phyloP scores from a whole-genome alignment of 2,797 vertebrate species.

The Periparus ater region DNA sequence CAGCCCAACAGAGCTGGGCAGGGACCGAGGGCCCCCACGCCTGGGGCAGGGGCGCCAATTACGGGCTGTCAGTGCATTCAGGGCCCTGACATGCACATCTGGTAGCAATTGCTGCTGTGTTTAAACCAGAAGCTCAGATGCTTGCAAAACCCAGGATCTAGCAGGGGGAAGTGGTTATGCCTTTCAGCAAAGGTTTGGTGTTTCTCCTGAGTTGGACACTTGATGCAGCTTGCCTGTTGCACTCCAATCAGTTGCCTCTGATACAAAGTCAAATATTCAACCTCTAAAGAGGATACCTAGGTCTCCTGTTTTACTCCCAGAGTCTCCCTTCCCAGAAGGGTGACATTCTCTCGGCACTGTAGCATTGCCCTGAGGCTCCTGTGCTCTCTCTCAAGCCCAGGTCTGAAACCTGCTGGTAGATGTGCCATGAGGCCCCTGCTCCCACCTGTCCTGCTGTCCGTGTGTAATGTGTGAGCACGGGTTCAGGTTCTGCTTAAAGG shows the following conservation, averaged over 20 bases:
- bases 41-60: not conserved
- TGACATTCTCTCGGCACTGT: not conserved
- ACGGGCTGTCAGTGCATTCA: not conserved
- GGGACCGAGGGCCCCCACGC: not conserved
- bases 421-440: not conserved
- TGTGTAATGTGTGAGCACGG: not conserved
- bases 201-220: not conserved
- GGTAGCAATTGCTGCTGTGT: slow-evolving; percentile 34
- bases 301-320: not conserved
- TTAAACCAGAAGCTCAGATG: slow-evolving; percentile 23
- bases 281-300: not conserved
- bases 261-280: not conserved
- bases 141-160: not conserved
- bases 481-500: not conserved
- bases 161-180: slow-evolving; percentile 3
- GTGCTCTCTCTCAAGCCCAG: not conserved
- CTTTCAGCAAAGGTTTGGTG: not conserved
- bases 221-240: not conserved
- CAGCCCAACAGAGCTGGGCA: not conserved
- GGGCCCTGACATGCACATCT: not conserved
- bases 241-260: not conserved
- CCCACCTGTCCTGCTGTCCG: rapidly evolving
- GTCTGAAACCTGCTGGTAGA: not conserved
- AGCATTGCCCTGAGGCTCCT: not conserved
- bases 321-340: not conserved